A percentile compares a stretch with the other conserved stretches of the same genome.
Conservation (phyloP, 2,888 invertebrate genomes). For the Dioctria linearis region DNA sequence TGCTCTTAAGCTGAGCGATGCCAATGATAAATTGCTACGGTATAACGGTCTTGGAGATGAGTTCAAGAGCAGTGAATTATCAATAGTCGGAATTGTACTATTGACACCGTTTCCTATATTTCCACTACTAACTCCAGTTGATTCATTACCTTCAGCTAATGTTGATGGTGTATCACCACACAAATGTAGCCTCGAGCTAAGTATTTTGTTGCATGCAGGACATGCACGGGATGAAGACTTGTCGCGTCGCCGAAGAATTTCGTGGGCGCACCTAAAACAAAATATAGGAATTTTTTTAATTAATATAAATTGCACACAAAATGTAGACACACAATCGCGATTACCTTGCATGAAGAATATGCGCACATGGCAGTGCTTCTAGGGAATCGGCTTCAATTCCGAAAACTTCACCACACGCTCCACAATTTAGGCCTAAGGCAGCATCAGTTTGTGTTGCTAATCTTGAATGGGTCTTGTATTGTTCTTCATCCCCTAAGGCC, state of each 20-base stretch:
- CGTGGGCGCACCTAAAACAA: slow-evolving; percentile 76
- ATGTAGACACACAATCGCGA: background rate
- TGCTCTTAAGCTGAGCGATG: slow-evolving; percentile 69
- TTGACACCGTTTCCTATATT: slow-evolving; percentile 5
- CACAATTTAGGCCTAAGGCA: slow-evolving; percentile 83
- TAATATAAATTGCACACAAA: background rate
- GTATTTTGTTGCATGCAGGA: slow-evolving; percentile 80
- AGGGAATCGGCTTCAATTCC: slow-evolving; percentile 81
- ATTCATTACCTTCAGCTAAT: slow-evolving; percentile 47
- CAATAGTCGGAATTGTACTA: slow-evolving; percentile 58
- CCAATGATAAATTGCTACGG: slow-evolving; percentile 69
- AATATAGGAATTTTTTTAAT: background rate
- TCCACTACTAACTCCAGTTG: slow-evolving; percentile 17
- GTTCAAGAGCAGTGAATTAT: slow-evolving; percentile 63
- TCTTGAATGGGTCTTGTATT: slow-evolving; percentile 82
- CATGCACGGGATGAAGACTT: slow-evolving; percentile 78
- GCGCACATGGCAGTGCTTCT: slow-evolving; percentile 88
- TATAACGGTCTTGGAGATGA: slow-evolving; percentile 66
- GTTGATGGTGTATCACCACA: slow-evolving; percentile 61
- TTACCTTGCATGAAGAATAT: slow-evolving; percentile 88
- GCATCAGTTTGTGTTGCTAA: slow-evolving; percentile 77
- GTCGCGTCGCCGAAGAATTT: slow-evolving; percentile 76
- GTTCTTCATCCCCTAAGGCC: slow-evolving; percentile 85
- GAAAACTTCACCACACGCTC: slow-evolving; percentile 85
- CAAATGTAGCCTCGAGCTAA: slow-evolving; percentile 78